A percentile compares a stretch with the other conserved stretches of the same genome.
These are phyloP conservation scores for Xerus inauris DNA, from an alignment of 2,113 vertebrate species.

Conservation along the genomic window DNA sequence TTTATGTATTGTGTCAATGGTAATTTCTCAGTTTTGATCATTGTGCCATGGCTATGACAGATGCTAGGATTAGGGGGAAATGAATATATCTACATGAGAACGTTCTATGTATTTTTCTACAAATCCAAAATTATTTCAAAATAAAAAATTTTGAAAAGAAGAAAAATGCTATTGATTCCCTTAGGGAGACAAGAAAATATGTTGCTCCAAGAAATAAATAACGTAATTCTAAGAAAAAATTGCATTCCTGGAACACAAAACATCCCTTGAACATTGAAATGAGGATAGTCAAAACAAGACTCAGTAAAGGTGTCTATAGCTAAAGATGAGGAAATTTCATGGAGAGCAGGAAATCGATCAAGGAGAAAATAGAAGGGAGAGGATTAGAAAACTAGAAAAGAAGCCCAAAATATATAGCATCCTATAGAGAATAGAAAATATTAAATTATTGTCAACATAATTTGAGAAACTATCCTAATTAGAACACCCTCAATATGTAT, in stretches of 20 bases:
- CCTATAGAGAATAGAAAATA: background rate
- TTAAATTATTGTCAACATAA: background rate
- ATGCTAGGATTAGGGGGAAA: background rate
- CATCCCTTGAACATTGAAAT: background rate
- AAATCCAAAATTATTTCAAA: background rate
- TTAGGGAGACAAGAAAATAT: background rate
- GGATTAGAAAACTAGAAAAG: background rate
- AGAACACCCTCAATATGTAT: background rate
- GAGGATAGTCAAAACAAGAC: background rate
- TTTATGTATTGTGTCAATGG: background rate
- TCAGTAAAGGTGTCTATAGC: background rate
- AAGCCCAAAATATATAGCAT: background rate
- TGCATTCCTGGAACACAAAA: background rate
- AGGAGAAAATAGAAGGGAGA: background rate
- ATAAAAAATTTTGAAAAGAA: background rate
- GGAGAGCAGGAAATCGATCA: background rate
- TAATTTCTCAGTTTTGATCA: background rate
- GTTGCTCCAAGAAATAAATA: background rate
- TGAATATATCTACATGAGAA: background rate
- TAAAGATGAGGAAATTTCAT: background rate
- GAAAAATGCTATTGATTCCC: background rate
- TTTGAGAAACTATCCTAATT: background rate
- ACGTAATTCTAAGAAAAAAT: background rate
- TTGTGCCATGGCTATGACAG: background rate
- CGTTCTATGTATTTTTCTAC: background rate